Evolutionary conservation across 2,113 vertebrate genomes (phyloP), one percentile per base, ranked within the genome.

Genomic region (Parus major): DNA sequence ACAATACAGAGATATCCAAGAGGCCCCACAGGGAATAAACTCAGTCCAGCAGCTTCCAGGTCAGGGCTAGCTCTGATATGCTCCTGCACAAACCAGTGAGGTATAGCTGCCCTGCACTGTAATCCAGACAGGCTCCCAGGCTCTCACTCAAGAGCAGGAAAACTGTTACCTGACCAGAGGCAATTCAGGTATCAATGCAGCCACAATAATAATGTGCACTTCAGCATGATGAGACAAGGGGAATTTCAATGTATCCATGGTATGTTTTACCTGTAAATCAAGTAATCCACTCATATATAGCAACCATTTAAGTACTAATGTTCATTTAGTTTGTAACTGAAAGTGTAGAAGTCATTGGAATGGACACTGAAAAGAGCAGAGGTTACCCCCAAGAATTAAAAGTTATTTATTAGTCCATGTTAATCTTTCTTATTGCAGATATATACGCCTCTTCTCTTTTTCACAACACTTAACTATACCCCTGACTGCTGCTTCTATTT

Each of bases 231-330:
- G 9, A 76, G 24, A 59, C 13, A 63, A 42, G 4, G 18, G 23
- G 27, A 77, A 86, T 78, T 86, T 77, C 64, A 46, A 10, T 5
- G 13, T 33, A 63, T 33, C 50, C 15, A 39, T 4, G 12, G 10
- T 13, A 56, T 9, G 18, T 11, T 86, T 86, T 33, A 73, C 33
- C 47, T 78, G 25, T 44, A 91, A 91, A 50, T 75, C 23, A 69
- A 75, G 12, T 41, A 20, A 91, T 12, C 12, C 31, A 52, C 3
- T 20, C 27, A n/a, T 17, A 50, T 2, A n/a, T 2, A 73, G 15
- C 15, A 25, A 23, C 5, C 9, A 50, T 25, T 55, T 22, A 56
- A 65, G 7, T 2, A 16, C 24, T 56, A 0, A 0, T 66, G 81
- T 82, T 78, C 9, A 50, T 64, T 75, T 24, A n/a, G 13, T 47